These are phyloP conservation scores for Thumatha senex DNA, from an alignment of 2,888 invertebrate genomes.

Conservation along the genomic window DNA sequence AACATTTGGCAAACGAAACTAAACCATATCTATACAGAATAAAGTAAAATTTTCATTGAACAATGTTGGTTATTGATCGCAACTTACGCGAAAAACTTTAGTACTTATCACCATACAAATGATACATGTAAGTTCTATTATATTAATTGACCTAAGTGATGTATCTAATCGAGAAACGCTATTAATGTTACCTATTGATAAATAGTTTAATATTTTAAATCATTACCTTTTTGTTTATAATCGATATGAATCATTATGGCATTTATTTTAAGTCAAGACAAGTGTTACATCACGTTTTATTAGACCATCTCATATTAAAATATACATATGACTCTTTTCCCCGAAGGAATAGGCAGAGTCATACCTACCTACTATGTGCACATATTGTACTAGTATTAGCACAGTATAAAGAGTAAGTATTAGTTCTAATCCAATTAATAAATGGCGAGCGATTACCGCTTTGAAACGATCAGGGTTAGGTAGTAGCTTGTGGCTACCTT, in stretches of 20 bases:
- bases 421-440: too few species aligned
- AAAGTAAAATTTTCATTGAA: slow-evolving; percentile 30
- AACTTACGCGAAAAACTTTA: slow-evolving; percentile 77
- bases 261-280: slow-evolving; percentile 13
- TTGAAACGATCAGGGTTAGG: too few species aligned
- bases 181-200: slow-evolving; percentile 14
- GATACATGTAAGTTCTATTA: slow-evolving; percentile 64
- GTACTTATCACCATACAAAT: slow-evolving; percentile 72
- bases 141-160: slow-evolving; percentile 62
- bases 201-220: slow-evolving; percentile 12
- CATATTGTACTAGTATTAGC: too few species aligned
- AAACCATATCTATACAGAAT: slow-evolving; percentile 6
- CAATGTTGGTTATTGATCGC: slow-evolving; percentile 69
- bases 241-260: slow-evolving; percentile 35
- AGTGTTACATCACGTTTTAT: neutral
- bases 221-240: slow-evolving; percentile 10
- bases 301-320: too few species aligned
- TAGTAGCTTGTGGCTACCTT: too few species aligned
- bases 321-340: too few species aligned
- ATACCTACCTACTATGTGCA: too few species aligned
- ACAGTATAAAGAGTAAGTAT: too few species aligned
- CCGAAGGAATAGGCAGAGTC: too few species aligned
- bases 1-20: slow-evolving; percentile 22
- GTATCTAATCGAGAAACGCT: slow-evolving; percentile 22
- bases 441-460: too few species aligned